Evolutionary conservation across 2,888 invertebrate species (phyloP).

Genomic region (Leptura quadrifasciata): DNA sequence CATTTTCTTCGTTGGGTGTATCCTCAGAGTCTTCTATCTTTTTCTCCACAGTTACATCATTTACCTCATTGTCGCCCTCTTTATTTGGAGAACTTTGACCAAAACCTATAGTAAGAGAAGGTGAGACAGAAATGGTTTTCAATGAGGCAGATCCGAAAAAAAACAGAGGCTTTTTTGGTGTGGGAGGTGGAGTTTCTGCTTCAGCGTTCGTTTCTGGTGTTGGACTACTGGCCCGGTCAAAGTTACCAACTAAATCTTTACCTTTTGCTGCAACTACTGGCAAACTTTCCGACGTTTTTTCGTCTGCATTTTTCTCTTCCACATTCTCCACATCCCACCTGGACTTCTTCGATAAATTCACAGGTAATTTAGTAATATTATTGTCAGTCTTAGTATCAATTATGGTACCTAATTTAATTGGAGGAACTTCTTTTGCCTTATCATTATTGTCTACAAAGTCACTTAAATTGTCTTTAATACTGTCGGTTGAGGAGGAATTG

Average conservation of each 20-base stretch:
- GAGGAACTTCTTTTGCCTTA: conserved; percentile 60
- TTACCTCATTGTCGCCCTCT: conserved; percentile 12
- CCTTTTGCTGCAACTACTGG: conserved; percentile 8
- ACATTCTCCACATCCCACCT: conserved; percentile 74
- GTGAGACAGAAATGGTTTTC: conserved; percentile 63
- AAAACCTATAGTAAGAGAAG: conserved; percentile 52
- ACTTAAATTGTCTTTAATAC: conserved; percentile 53
- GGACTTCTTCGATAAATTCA: conserved; percentile 68
- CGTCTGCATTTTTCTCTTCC: conserved; percentile 52
- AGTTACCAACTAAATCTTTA: conserved; percentile 31
- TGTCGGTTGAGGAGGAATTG: conserved; percentile 47
- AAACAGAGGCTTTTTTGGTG: conserved; percentile 67
- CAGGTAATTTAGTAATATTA: conserved; percentile 51
- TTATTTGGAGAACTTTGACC: conserved; percentile 51
- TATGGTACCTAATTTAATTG: conserved; percentile 64
- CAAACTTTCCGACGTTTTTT: conserved; percentile 68
- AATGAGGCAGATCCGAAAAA: conserved; percentile 75
- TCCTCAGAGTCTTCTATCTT: not conserved
- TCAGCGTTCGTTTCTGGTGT: conserved; percentile 8
- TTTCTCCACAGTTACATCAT: not conserved
- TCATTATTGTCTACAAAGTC: conserved; percentile 51
- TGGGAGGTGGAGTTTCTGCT: conserved; percentile 56
- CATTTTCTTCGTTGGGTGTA: not conserved
- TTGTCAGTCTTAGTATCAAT: conserved; percentile 67
- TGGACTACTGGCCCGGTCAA: not conserved